A percentile compares a stretch with the other conserved stretches of the same genome.
Conservation (phyloP, 2,797 vertebrate species). For the Dallia pectoralis region DNA sequence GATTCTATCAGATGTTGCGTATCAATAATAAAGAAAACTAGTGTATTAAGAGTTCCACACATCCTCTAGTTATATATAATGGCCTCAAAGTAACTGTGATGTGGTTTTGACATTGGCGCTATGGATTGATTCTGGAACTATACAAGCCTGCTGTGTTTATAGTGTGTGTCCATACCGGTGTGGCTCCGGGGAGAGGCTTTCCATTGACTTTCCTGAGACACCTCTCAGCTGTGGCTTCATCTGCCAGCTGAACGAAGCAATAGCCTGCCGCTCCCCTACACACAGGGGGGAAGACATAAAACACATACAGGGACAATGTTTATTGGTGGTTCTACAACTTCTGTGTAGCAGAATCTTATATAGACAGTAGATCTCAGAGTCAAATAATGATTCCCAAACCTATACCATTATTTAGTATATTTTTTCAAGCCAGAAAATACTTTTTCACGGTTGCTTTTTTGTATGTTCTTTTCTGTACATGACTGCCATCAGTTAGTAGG, state of each 20-base stretch:
- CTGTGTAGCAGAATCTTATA: background rate
- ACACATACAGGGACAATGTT: background rate
- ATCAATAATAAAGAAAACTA: background rate
- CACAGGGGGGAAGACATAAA: background rate
- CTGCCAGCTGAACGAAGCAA: conserved; percentile 84
- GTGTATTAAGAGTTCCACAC: background rate
- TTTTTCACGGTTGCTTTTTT: no score
- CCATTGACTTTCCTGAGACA: conserved; percentile 85
- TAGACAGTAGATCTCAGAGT: background rate
- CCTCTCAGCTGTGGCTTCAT: conserved; percentile 80
- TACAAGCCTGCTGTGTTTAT: background rate
- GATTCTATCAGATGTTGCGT: background rate
- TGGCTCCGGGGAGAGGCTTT: conserved; percentile 80
- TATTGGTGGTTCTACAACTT: background rate
- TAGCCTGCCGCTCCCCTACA: conserved; percentile 81
- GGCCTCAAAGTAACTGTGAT: background rate
- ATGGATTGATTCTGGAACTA: background rate
- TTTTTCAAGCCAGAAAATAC: no score
- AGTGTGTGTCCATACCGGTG: conserved; percentile 72
- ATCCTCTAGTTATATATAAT: background rate
- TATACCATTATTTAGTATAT: background rate
- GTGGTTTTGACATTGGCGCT: background rate
- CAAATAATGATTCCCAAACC: background rate
- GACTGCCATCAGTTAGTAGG: no score
- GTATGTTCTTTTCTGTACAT: no score